Evolutionary conservation across 2,888 invertebrate species (phyloP), one percentile per base, ranked within the genome.

Genomic region (Xestobium rufovillosum): DNA sequence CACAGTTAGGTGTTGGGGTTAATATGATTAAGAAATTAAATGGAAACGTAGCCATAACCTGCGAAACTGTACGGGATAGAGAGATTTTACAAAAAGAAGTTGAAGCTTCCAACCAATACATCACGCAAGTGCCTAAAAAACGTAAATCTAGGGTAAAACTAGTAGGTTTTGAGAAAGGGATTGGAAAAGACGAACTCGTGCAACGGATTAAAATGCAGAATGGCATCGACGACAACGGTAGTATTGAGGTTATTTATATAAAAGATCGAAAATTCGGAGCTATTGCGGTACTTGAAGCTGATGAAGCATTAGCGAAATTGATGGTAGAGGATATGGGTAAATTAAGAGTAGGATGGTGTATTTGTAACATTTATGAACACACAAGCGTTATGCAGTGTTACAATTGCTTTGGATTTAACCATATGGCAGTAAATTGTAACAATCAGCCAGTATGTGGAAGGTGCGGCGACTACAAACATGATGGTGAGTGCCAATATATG

Each of bases 321-420:
- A 6, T 12, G 14, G 13, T 29, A 12, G 17, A 29, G 16, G 11
- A 14, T 11, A 14, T 11, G 13, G 35, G 35, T 3, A 29, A 14
- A 35, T 8, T 35, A 15, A 35, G 29, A 17, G 29, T 35, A 10
- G 35, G 29, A 14, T 35, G 28, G 29, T 17, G 14, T 4, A 28
- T 17, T 6, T 35, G 35, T 29, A n/a, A 2, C 4, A 29, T 35
- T 6, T 35, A 28, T 16, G 35, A 35, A 28, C 19, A 35, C n/a
- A n/a, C n/a, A n/a, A n/a, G n/a, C n/a, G n/a, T n/a, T n/a, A n/a
- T n/a, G n/a, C n/a, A n/a, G n/a, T n/a, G n/a, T n/a, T n/a, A n/a
- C n/a, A n/a, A n/a, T n/a, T n/a, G n/a, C n/a, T n/a, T n/a, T n/a
- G n/a, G n/a, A n/a, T n/a, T n/a, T n/a, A n/a, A n/a, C n/a, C n/a